Conservation (phyloP, 2,797 vertebrate species). For the Neopelma chrysocephalum region DNA sequence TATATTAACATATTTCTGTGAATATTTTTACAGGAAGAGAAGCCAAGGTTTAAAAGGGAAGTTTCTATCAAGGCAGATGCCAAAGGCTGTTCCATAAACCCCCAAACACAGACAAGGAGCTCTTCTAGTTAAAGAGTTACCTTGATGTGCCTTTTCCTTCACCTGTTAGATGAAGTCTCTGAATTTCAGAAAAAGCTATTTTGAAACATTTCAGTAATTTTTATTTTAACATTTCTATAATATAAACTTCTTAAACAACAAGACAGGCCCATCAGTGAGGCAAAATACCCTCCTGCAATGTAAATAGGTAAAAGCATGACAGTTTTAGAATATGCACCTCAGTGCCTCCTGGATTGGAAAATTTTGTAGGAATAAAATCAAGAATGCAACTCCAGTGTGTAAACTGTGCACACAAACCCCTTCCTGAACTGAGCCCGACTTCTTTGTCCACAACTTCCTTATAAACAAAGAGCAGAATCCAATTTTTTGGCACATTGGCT, state of each 20-base stretch:
- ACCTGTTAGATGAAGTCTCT: not conserved
- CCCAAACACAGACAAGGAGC: not conserved
- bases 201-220: not conserved
- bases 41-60: not conserved
- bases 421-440: not conserved
- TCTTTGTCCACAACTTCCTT: not conserved
- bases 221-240: not conserved
- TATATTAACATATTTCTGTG: not conserved
- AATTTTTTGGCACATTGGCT: not conserved
- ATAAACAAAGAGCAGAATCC: not conserved
- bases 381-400: not conserved
- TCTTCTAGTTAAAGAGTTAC: not conserved
- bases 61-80: not conserved
- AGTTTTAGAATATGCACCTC: not conserved
- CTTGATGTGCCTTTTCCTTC: not conserved
- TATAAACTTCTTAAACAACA: not conserved
- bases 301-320: not conserved
- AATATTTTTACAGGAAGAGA: not conserved
- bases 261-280: not conserved
- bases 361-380: not conserved
- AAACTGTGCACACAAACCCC: not conserved
- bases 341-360: not conserved
- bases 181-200: not conserved
- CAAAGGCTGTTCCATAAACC: not conserved
- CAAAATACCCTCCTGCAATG: not conserved